Evolutionary conservation across 64 coral and sea anemone species (phyloP).

Genomic region (Porites australiensis): DNA sequence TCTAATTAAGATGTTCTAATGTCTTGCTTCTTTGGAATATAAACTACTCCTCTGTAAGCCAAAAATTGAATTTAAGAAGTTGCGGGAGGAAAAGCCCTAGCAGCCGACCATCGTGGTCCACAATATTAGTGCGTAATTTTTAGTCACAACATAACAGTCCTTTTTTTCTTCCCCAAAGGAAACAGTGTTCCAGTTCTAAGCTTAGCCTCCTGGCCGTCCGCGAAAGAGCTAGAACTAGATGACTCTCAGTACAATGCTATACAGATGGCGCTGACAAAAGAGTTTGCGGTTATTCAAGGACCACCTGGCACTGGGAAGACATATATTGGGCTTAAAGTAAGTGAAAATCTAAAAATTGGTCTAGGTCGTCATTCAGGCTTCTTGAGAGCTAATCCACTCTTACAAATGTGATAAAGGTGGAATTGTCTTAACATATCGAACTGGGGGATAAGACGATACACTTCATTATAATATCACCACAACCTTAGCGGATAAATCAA

Average conservation of each 20-base stretch:
- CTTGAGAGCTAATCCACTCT: not conserved
- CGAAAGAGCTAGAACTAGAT: constrained; percentile 76
- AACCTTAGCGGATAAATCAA: too few relatives aligned
- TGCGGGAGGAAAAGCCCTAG: too few relatives aligned
- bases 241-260: constrained; percentile 77
- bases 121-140: not conserved
- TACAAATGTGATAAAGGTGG: not conserved
- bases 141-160: not conserved
- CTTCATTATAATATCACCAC: too few relatives aligned
- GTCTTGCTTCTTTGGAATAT: too few relatives aligned
- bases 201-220: constrained; percentile 68
- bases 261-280: constrained; percentile 83
- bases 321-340: constrained; percentile 87
- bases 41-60: too few relatives aligned
- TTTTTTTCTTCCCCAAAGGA: not conserved
- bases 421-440: too few relatives aligned
- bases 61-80: too few relatives aligned
- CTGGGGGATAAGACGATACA: too few relatives aligned
- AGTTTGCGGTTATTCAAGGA: constrained; percentile 87
- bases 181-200: constrained; percentile 52
- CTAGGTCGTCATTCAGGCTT: not conserved
- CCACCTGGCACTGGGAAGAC: constrained; percentile 87
- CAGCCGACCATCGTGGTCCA: too few relatives aligned
- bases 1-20: too few relatives aligned
- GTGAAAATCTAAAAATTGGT: not conserved